Base-by-base conservation (phyloP, 2,797 vertebrate genomes). In the Valencia hispanica region DNA sequence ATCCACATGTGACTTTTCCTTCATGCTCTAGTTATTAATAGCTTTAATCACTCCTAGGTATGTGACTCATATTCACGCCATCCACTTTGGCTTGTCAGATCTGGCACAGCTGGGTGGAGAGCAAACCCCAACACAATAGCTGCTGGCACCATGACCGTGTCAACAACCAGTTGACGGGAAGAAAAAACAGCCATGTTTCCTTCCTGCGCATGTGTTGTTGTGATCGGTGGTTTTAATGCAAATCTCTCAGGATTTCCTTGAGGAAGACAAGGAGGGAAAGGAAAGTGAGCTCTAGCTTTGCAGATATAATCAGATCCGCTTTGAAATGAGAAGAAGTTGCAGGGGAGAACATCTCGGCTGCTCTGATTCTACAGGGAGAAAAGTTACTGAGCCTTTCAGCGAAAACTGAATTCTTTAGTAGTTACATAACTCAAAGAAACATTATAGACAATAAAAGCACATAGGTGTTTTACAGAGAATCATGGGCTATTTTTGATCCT, bases 121-220 rank as follows among this genome's bases (percentile, higher is more conserved):
- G 66, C 22, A 0, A 57, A 5, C 53, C n/a, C 14, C 36, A 34
- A 45, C 76, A 85, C 84, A 88, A 86, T 77, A 61, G 72, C 74
- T 39, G 39, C 53, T 68, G 39, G 2, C 7, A 22, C 25, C 22
- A 43, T 11, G 70, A 51, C 36, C n/a, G 70, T 83, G 84, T 88
- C 87, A 89, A 89, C 87, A 90, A 87, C 84, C 85, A 91, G 90
- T 87, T 89, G 83, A 90, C 85, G 77, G 87, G 73, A 88, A 82
- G 30, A 34, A 68, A 36, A 73, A n/a, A 74, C 66, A 78, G 22
- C 45, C 72, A 79, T 10, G 32, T 41, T 85, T 88, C 81, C 89
- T 89, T 88, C 85, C 88, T 81, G 85, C 61, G 74, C 78, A 80
- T 86, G 88, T 88, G 83, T 34, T 77, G 73, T 69, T 86, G 73